These are phyloP conservation scores for Okamejei kenojei DNA, from an alignment of 2,797 vertebrate genomes.

Conservation along the genomic window DNA sequence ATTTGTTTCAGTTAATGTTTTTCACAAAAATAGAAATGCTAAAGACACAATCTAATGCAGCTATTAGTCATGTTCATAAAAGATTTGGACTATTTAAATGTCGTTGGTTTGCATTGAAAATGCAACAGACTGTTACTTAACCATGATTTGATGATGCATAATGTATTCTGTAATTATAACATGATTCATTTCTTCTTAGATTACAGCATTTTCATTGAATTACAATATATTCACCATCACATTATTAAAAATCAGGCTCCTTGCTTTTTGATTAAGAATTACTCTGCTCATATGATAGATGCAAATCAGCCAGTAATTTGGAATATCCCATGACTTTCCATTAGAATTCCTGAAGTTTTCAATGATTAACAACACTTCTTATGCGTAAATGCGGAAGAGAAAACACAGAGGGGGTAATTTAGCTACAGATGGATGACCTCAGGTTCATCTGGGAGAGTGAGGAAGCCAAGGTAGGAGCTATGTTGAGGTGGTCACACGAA, in stretches of 20 bases:
- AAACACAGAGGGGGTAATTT: background rate
- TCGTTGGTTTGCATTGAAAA: background rate
- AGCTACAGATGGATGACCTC: too few relatives aligned
- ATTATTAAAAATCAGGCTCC: background rate
- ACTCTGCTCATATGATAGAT: background rate
- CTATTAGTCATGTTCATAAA: background rate
- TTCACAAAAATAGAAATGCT: background rate
- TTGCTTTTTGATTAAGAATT: background rate
- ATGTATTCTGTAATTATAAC: background rate
- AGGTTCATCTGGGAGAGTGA: too few relatives aligned
- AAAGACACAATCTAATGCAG: background rate
- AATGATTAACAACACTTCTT: background rate
- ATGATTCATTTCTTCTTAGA: background rate
- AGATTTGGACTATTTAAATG: background rate
- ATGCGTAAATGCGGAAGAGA: background rate
- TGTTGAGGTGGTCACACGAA: too few relatives aligned
- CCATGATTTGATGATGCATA: background rate
- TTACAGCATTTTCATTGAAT: background rate
- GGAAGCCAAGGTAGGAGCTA: too few relatives aligned
- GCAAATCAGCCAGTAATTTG: background rate
- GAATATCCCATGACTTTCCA: background rate
- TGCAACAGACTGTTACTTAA: background rate
- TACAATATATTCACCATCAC: background rate
- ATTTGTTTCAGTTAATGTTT: background rate
- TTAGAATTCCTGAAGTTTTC: background rate